These are phyloP conservation scores for Thunnus maccoyii DNA, from an alignment of 2,113 vertebrate species.

Conservation along the genomic window DNA sequence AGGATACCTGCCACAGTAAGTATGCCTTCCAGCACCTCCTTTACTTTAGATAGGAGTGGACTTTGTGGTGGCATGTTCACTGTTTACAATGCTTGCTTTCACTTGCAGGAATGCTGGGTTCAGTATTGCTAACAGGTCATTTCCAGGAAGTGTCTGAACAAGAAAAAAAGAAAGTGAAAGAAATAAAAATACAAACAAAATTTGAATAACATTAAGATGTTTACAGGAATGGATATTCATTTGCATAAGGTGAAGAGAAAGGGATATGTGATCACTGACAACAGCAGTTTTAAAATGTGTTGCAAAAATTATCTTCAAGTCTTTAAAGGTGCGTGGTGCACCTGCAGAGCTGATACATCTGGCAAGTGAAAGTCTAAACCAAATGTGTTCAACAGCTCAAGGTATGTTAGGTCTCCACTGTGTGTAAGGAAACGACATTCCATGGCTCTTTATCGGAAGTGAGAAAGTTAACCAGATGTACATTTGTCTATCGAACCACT, in stretches of 20 bases:
- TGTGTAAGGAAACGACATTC: no score
- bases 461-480: no score
- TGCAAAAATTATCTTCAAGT: no score
- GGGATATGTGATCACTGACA: neutral
- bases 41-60: slow-evolving; percentile 32
- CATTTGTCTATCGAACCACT: no score
- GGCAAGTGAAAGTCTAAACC: no score
- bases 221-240: neutral
- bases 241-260: neutral
- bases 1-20: slow-evolving; percentile 48
- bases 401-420: no score
- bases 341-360: no score
- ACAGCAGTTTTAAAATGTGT: neutral
- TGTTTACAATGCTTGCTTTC: slow-evolving; percentile 39
- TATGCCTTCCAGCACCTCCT: slow-evolving; percentile 37
- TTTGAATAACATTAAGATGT: neutral
- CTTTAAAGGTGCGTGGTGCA: no score
- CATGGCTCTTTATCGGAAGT: no score
- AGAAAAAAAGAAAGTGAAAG: neutral
- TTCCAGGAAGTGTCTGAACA: neutral
- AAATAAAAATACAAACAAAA: no score
- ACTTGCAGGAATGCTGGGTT: slow-evolving; percentile 8
- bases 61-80: slow-evolving; percentile 34
- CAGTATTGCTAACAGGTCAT: neutral
- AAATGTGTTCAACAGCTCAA: no score